Conservation (phyloP, 2,113 vertebrate species). For the Lagopus muta region DNA sequence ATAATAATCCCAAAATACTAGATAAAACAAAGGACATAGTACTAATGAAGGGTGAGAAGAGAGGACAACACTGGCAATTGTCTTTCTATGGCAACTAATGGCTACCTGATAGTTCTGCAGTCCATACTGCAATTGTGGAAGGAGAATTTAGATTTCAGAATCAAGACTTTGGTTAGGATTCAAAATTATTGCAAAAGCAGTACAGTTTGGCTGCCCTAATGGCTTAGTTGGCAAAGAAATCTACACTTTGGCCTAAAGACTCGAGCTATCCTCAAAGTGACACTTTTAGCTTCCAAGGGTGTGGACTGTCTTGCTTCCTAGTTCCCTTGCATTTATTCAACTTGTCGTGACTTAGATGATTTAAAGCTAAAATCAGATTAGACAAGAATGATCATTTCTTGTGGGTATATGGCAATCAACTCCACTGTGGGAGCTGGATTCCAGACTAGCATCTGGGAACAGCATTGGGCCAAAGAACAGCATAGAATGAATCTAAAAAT, state of each 20-base stretch:
- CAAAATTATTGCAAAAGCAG: slow-evolving; percentile 29
- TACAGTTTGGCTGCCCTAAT: slow-evolving; percentile 23
- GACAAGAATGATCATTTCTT: neutral
- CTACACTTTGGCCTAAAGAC: slow-evolving; percentile 2
- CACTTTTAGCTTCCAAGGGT: neutral
- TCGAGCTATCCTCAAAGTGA: neutral
- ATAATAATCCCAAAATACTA: neutral
- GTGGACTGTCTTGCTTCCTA: neutral
- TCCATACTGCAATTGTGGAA: neutral
- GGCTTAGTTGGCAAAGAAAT: slow-evolving; percentile 37
- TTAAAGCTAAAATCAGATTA: neutral
- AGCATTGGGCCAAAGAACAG: neutral
- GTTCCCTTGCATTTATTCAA: neutral
- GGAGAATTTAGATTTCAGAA: slow-evolving; percentile 44
- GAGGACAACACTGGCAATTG: neutral
- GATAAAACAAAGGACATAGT: neutral
- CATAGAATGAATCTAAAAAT: neutral
- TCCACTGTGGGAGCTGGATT: neutral
- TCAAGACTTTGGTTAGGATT: slow-evolving; percentile 33
- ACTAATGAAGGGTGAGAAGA: neutral
- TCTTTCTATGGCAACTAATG: neutral
- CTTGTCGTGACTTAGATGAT: neutral
- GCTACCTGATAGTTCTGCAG: neutral
- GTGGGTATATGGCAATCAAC: neutral
- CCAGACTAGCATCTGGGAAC: neutral